phyloP scores from a whole-genome alignment of 2,888 invertebrate genomes.

The Brachycybe producta region DNA sequence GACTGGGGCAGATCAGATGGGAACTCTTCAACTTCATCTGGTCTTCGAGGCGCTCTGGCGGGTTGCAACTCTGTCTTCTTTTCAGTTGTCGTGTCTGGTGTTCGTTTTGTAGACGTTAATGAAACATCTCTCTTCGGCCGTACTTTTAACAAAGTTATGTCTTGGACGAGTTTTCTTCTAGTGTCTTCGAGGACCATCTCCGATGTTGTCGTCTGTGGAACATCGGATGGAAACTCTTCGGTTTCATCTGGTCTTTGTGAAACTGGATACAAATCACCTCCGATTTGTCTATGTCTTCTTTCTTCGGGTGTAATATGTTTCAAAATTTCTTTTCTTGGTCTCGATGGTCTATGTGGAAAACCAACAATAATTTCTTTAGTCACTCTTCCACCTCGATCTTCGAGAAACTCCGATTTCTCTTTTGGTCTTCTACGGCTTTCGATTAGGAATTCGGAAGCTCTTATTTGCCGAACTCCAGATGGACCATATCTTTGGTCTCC shows the following conservation, averaged over 20 bases:
- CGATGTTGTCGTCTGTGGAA: not conserved
- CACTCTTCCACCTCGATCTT: slow-evolving; percentile 8
- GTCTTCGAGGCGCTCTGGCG: too few relatives aligned
- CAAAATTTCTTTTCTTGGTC: slow-evolving; percentile 30
- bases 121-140: slow-evolving; percentile 5
- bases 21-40: too few relatives aligned
- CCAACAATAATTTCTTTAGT: slow-evolving; percentile 6
- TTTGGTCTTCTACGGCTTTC: slow-evolving; percentile 23
- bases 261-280: too few relatives aligned
- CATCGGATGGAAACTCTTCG: slow-evolving; percentile 1
- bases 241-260: too few relatives aligned
- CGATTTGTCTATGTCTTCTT: slow-evolving; percentile 1
- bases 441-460: slow-evolving; percentile 6
- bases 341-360: not conserved
- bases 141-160: not conserved
- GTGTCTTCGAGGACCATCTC: not conserved
- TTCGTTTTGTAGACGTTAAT: slow-evolving; percentile 10
- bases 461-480: not conserved
- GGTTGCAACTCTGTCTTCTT: too few relatives aligned
- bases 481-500: not conserved
- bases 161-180: slow-evolving; percentile 1
- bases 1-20: too few relatives aligned
- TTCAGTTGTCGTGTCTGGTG: slow-evolving; percentile 24
- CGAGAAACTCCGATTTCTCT: slow-evolving; percentile 25
- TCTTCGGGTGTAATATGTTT: slow-evolving; percentile 39